Percentiles rank a stretch among this genome's conserved stretches.
Evolutionary conservation across 2,797 vertebrate species (phyloP).

Genomic region (Apogon hyalosoma): DNA sequence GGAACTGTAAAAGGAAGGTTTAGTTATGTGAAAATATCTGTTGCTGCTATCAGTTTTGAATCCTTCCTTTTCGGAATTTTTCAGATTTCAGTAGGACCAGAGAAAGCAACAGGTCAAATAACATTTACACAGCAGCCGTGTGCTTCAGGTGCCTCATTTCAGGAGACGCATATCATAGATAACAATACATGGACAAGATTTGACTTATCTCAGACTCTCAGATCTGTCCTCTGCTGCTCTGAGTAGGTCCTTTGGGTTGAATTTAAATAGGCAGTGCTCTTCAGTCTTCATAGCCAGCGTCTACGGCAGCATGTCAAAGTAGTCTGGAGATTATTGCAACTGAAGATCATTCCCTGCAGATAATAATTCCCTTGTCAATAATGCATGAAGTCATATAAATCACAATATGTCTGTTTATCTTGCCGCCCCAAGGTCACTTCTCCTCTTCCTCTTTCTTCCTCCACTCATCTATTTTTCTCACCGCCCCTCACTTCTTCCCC

Average conservation of each 20-base stretch:
- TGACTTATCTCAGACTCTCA: constrained; percentile 34
- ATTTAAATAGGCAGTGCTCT: constrained; percentile 43
- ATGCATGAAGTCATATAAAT: constrained; percentile 74
- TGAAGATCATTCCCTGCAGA: constrained; percentile 52
- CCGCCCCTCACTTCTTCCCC: constrained; percentile 44
- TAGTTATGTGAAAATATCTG: neutral
- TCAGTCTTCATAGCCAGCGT: constrained; percentile 37
- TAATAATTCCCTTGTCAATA: constrained; percentile 73
- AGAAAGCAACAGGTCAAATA: constrained; percentile 23
- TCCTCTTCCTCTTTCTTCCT: constrained; percentile 28
- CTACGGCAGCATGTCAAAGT: constrained; percentile 49
- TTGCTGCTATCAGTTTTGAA: neutral
- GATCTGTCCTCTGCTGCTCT: constrained; percentile 41
- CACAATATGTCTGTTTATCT: constrained; percentile 60
- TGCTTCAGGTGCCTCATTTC: constrained; percentile 10
- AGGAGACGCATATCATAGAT: constrained; percentile 45
- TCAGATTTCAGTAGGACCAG: neutral
- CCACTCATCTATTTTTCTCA: constrained; percentile 45
- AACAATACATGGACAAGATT: constrained; percentile 29
- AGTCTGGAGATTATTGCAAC: constrained; percentile 61
- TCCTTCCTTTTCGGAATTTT: neutral
- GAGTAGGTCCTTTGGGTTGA: constrained; percentile 39
- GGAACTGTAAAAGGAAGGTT: neutral
- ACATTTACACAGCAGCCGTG: neutral
- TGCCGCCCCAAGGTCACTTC: constrained; percentile 54